Evolutionary conservation across 2,797 vertebrate genomes (phyloP), one percentile per base, ranked within the genome.

Genomic region (Apodemus agrarius): DNA sequence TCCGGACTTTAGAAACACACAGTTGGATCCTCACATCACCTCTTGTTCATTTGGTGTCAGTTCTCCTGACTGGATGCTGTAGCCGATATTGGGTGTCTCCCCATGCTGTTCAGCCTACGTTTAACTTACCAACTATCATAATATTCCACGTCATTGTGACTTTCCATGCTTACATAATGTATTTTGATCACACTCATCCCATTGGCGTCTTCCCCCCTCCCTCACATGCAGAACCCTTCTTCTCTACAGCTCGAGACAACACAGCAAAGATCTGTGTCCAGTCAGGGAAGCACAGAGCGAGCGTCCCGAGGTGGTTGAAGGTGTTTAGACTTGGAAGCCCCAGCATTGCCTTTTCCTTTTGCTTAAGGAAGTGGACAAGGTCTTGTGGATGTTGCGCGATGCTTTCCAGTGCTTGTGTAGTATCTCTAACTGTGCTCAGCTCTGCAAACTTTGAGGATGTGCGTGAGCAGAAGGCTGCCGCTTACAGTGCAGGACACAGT

Each of bases 1-100:
- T 89, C 75, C 95, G 93, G 85, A 88, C 69, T 78, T 59, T n/a
- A 24, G 82, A 76, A 83, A 94, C 96, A 85, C 10, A 7, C 54
- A 52, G 88, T 78, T 43, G 80, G 83, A 37, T 40, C 52, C 11
- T 46, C 29, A n/a, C 4, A 8, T 22, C 9, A n/a, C 34, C 78
- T 94, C 13, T 0, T 63, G 24, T n/a, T 54, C 14, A 37, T 95
- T 96, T 65, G 59, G 69, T 52, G 13, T n/a, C 24, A 78, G n/a
- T 79, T 69, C 6, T 40, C 7, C 46, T 75, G 52, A 65, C 37
- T 91, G 24, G 54, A 69, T 26, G 46, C n/a, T 0, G 2, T 8
- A 83, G 92, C 82, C 59, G 61, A 40, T 49, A 49, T 1, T 67
- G 61, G 61, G n/a, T 67, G 76, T 17, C 52, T 89, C 40, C 74